These are phyloP conservation scores for Brachionus koreanus DNA, from an alignment of 1,140 invertebrate genomes.

Conservation along the genomic window DNA sequence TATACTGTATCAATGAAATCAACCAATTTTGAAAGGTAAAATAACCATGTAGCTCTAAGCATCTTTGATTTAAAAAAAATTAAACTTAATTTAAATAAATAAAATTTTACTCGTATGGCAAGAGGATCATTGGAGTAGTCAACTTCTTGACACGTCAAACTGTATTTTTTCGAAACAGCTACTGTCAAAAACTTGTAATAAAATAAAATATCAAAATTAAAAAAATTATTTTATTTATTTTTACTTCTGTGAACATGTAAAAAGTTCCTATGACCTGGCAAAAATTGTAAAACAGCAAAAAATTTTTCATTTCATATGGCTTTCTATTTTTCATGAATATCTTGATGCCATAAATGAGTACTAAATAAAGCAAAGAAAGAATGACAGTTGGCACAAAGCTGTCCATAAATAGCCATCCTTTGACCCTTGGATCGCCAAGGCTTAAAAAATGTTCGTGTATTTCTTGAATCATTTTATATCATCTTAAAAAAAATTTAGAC, in stretches of 20 bases:
- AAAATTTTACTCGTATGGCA: background rate
- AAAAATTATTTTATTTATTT: background rate
- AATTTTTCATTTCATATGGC: conserved; percentile 29
- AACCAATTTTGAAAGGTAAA: conserved; percentile 48
- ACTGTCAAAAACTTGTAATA: background rate
- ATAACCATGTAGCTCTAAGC: conserved; percentile 47
- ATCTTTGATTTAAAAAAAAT: background rate
- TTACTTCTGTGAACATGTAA: conserved; percentile 35
- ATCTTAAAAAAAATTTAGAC: background rate
- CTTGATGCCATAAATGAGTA: background rate
- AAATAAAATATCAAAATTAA: background rate
- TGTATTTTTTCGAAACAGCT: background rate
- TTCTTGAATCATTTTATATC: background rate
- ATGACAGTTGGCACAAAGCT: background rate
- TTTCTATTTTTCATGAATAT: background rate
- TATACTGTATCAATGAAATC: conserved; percentile 47
- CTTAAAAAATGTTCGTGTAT: background rate
- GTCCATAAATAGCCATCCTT: conserved; percentile 23
- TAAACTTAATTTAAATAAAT: background rate
- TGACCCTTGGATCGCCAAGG: background rate
- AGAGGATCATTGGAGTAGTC: conserved; percentile 31
- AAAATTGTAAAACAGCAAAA: conserved; percentile 35
- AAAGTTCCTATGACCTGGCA: conserved; percentile 7
- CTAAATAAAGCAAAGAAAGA: background rate
- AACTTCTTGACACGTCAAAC: background rate